Conservation (phyloP, 2,888 invertebrate species). For the Mechanitis messenoides region DNA sequence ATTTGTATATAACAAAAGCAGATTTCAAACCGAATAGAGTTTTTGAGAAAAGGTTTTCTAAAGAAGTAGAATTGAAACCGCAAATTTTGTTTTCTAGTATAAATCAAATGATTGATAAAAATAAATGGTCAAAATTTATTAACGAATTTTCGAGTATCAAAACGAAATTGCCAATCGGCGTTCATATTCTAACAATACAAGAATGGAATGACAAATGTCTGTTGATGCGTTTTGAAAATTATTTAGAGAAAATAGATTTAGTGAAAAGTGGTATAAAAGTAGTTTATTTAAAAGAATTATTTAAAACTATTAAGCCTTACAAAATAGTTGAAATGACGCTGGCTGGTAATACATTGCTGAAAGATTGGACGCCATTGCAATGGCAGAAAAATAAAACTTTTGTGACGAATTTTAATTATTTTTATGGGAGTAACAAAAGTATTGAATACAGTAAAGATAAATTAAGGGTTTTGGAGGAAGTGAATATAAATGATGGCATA, state of each 20-base stretch:
- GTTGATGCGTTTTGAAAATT: slow-evolving; percentile 86
- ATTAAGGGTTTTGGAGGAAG: slow-evolving; percentile 22
- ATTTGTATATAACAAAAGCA: slow-evolving; percentile 49
- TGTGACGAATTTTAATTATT: slow-evolving; percentile 44
- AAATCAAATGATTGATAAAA: slow-evolving; percentile 25
- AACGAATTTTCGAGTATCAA: slow-evolving; percentile 68
- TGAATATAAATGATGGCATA: slow-evolving; percentile 50
- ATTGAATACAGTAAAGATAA: slow-evolving; percentile 32
- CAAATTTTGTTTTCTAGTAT: slow-evolving; percentile 36
- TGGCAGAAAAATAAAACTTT: slow-evolving; percentile 65
- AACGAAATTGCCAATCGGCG: slow-evolving; percentile 78
- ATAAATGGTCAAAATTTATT: slow-evolving; percentile 54
- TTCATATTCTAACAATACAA: slow-evolving; percentile 86
- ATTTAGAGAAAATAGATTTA: slow-evolving; percentile 80
- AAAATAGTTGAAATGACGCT: slow-evolving; percentile 79
- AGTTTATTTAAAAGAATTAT: slow-evolving; percentile 76
- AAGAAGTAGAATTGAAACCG: slow-evolving; percentile 47
- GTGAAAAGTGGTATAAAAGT: slow-evolving; percentile 69
- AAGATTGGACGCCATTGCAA: slow-evolving; percentile 67
- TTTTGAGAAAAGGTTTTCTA: slow-evolving; percentile 58
- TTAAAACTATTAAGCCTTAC: slow-evolving; percentile 71
- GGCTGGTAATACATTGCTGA: slow-evolving; percentile 79
- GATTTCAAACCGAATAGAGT: slow-evolving; percentile 46
- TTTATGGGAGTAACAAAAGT: slow-evolving; percentile 36
- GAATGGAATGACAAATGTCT: slow-evolving; percentile 80